A percentile compares a stretch with the other conserved stretches of the same genome.
These are phyloP conservation scores for Eueremaeus valkanovi DNA, from an alignment of 2,888 invertebrate species.

Conservation along the genomic window DNA sequence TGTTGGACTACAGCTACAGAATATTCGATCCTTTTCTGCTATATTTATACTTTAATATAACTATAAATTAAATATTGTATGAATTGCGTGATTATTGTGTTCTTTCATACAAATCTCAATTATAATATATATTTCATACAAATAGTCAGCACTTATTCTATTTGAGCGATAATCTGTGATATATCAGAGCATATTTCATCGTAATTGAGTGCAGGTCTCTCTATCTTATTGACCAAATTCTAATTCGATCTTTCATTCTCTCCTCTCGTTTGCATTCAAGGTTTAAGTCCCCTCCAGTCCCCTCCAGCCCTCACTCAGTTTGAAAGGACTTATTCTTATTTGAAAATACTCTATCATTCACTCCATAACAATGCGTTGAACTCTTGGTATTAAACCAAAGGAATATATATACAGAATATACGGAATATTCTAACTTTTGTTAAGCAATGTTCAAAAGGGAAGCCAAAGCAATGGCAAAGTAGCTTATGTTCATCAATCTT, in stretches of 20 bases:
- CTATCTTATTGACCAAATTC: background rate
- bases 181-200: slow-evolving; percentile 10
- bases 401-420: background rate
- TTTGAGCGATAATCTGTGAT: background rate
- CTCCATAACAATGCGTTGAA: background rate
- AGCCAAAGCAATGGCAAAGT: background rate
- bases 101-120: background rate
- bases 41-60: slow-evolving; percentile 6
- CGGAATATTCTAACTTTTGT: no score
- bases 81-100: slow-evolving; percentile 1
- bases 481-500: slow-evolving; percentile 19
- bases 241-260: background rate
- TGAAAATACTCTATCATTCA: slow-evolving; percentile 8
- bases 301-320: background rate
- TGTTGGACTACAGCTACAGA: background rate
- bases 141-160: background rate
- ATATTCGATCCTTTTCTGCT: background rate
- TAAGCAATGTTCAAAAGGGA: no score
- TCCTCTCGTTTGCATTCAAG: slow-evolving; percentile 16
- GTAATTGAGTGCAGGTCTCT: background rate
- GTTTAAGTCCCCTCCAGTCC: background rate
- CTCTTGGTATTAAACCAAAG: background rate
- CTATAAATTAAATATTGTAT: slow-evolving; percentile 22
- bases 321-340: background rate
- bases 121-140: background rate